phyloP scores from a whole-genome alignment of 2,888 invertebrate species.

The Scaptomyza polygonia region DNA sequence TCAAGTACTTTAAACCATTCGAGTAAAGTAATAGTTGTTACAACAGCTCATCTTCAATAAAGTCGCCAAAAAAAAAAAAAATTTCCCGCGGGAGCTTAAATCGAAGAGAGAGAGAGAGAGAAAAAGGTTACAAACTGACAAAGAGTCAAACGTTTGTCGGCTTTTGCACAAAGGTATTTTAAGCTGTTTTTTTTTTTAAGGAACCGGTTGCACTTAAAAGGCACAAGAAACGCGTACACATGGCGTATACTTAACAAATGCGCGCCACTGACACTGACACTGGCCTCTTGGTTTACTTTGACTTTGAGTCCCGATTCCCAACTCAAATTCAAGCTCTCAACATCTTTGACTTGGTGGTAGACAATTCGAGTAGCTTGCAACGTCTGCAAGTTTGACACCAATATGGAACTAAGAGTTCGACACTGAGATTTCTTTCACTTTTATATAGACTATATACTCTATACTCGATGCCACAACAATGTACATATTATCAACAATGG shows the following conservation, averaged over 20 bases:
- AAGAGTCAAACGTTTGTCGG: constrained; percentile 62
- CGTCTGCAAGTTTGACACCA: constrained; percentile 70
- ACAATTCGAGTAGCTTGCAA: constrained; percentile 64
- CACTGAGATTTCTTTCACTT: constrained; percentile 62
- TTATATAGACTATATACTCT: constrained; percentile 44
- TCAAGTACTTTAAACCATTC: constrained; percentile 8
- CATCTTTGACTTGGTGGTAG: constrained; percentile 25
- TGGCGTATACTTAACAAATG: constrained; percentile 77
- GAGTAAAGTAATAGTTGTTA: constrained; percentile 18
- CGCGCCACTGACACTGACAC: constrained; percentile 71
- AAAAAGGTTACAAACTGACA: constrained; percentile 20
- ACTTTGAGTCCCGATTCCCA: constrained; percentile 16
- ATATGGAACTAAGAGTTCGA: constrained; percentile 45
- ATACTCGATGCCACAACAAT: not conserved
- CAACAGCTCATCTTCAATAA: constrained; percentile 14
- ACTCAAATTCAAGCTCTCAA: constrained; percentile 7
- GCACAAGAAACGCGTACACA: constrained; percentile 49
- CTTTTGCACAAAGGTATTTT: constrained; percentile 61
- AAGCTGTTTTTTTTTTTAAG: constrained; percentile 37
- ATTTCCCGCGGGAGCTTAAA: constrained; percentile 26
- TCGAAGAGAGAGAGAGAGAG: not conserved
- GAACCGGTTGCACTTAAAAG: constrained; percentile 73
- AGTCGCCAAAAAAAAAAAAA: constrained; percentile 19
- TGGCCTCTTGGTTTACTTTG: constrained; percentile 25
- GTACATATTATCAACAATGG: constrained; percentile 20